These are phyloP conservation scores for Plemyria rubiginata DNA, from an alignment of 2,888 invertebrate genomes.

Conservation along the genomic window DNA sequence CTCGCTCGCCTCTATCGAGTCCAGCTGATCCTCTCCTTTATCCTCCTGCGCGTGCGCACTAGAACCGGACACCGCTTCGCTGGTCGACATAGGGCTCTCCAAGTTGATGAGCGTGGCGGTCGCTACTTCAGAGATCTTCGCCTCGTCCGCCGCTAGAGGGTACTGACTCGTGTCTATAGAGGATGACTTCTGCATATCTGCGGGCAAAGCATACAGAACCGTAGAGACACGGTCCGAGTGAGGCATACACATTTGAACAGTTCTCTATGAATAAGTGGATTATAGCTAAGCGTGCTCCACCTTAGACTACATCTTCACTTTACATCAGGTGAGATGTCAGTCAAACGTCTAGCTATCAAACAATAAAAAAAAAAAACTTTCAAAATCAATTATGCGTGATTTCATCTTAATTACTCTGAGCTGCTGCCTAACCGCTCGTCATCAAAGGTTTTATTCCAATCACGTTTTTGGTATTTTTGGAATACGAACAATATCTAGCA, in stretches of 20 bases:
- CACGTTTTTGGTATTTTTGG: no score
- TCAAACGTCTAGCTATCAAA: no score
- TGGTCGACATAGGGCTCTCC: conserved; percentile 69
- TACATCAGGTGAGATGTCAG: no score
- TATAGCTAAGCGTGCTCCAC: no score
- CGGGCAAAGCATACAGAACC: conserved; percentile 29
- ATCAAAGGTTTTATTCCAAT: no score
- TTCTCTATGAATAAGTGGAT: no score
- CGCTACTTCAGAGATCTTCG: conserved; percentile 66
- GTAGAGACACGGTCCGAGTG: conserved; percentile 14
- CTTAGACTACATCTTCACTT: no score
- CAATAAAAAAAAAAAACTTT: no score
- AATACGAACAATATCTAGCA: no score
- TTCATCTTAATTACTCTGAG: no score
- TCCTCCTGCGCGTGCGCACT: conserved; percentile 45
- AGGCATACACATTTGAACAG: not conserved
- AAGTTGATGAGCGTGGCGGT: conserved; percentile 76
- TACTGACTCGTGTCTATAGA: conserved; percentile 74
- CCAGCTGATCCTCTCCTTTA: conserved; percentile 67
- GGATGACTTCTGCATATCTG: conserved; percentile 65
- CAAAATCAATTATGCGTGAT: no score
- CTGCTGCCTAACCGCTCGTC: no score
- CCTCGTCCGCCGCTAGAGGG: conserved; percentile 71
- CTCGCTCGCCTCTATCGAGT: conserved; percentile 77
- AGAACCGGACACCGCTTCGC: conserved; percentile 52